These are phyloP conservation scores for Scaptomyza reducta DNA, from an alignment of 2,888 invertebrate species.

Conservation along the genomic window DNA sequence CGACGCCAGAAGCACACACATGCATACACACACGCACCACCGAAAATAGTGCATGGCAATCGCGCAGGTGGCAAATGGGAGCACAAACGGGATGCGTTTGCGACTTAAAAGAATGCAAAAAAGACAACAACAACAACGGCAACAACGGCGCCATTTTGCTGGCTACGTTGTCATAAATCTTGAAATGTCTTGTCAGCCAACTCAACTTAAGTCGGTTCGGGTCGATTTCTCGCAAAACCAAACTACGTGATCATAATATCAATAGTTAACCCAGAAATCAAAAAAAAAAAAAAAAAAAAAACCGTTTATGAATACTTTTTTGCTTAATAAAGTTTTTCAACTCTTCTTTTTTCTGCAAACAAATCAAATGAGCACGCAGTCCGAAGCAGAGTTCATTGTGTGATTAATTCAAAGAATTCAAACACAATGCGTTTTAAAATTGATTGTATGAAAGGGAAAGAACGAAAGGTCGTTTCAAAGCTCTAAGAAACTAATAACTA, in stretches of 20 bases:
- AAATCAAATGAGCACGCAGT: constrained; percentile 17
- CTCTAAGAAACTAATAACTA: constrained; percentile 8
- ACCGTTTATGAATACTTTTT: constrained; percentile 27
- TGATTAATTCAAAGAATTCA: constrained; percentile 23
- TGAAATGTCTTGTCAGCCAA: constrained; percentile 53
- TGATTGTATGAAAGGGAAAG: not conserved
- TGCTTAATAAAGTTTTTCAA: constrained; percentile 35
- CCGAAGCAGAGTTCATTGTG: constrained; percentile 29
- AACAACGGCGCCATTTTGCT: constrained; percentile 57
- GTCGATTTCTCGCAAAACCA: constrained; percentile 72
- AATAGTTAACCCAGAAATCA: constrained; percentile 75
- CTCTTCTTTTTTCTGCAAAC: constrained; percentile 23
- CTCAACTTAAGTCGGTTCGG: constrained; percentile 10
- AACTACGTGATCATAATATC: constrained; percentile 78
- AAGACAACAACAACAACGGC: constrained; percentile 29
- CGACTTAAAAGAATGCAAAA: constrained; percentile 59
- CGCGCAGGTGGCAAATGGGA: constrained; percentile 77
- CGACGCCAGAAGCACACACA: constrained; percentile 9
- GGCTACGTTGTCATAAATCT: constrained; percentile 60
- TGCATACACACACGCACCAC: constrained; percentile 10
- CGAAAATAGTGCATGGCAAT: constrained; percentile 71
- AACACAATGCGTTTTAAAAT: constrained; percentile 39
- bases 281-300: constrained; percentile 14
- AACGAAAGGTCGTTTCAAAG: constrained; percentile 18
- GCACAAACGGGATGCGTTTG: constrained; percentile 63